Conservation (phyloP, 2,113 vertebrate genomes). For the Cichladusa arquata region DNA sequence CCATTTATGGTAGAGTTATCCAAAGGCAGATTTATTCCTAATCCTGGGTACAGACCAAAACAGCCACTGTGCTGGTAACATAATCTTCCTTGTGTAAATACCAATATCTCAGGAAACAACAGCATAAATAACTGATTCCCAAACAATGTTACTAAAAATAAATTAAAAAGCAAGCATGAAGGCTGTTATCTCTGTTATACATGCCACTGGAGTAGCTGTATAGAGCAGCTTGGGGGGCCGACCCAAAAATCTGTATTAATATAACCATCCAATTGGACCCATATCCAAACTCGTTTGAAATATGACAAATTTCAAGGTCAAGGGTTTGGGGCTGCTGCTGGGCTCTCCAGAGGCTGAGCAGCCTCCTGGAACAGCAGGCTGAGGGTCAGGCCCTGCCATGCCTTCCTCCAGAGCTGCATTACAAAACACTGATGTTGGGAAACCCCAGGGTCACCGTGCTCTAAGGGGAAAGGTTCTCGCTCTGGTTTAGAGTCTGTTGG, state of each 20-base stretch:
- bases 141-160: not conserved
- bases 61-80: not conserved
- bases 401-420: not conserved
- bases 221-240: not conserved
- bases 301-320: not conserved
- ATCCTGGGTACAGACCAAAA: not conserved
- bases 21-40: conserved; percentile 14
- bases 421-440: not conserved
- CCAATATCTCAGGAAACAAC: not conserved
- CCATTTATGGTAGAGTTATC: not conserved
- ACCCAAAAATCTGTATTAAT: not conserved
- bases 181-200: not conserved
- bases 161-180: not conserved
- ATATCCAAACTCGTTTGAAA: not conserved
- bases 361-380: not conserved
- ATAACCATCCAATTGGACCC: not conserved
- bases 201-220: not conserved
- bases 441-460: not conserved
- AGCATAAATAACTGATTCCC: not conserved
- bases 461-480: not conserved
- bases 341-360: not conserved
- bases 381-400: not conserved
- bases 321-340: not conserved
- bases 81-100: conserved; percentile 12
- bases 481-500: not conserved